Conservation (phyloP, 2,888 invertebrate genomes). For the Machimus atricapillus region DNA sequence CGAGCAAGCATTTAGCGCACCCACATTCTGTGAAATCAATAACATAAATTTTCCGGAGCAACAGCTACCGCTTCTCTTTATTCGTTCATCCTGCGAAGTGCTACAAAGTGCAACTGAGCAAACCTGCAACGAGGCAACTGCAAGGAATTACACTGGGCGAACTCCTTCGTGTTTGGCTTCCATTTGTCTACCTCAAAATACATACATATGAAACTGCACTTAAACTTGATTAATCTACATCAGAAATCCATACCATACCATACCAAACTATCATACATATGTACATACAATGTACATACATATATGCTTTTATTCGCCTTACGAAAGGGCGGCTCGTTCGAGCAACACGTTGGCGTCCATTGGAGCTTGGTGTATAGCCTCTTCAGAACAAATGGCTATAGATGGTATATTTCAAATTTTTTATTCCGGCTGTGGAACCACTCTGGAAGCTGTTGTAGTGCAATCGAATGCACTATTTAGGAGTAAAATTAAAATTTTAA, state of each 20-base stretch:
- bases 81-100: not conserved
- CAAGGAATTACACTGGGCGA: not conserved
- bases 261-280: not conserved
- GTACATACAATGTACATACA: too few species aligned
- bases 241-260: not conserved
- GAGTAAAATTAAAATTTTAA: not conserved
- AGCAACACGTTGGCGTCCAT: not conserved
- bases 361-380: not conserved
- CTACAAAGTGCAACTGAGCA: not conserved
- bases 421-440: not conserved
- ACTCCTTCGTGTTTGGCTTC: not conserved
- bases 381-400: not conserved
- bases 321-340: not conserved
- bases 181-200: not conserved
- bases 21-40: not conserved
- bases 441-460: not conserved
- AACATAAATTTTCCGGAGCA: not conserved
- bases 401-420: not conserved
- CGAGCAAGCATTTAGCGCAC: not conserved
- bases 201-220: not conserved
- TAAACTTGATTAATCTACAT: not conserved
- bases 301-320: not conserved
- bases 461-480: not conserved
- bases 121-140: not conserved
- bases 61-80: not conserved